Conservation (phyloP, 1,140 invertebrate species). For the Bombus terrestris region DNA sequence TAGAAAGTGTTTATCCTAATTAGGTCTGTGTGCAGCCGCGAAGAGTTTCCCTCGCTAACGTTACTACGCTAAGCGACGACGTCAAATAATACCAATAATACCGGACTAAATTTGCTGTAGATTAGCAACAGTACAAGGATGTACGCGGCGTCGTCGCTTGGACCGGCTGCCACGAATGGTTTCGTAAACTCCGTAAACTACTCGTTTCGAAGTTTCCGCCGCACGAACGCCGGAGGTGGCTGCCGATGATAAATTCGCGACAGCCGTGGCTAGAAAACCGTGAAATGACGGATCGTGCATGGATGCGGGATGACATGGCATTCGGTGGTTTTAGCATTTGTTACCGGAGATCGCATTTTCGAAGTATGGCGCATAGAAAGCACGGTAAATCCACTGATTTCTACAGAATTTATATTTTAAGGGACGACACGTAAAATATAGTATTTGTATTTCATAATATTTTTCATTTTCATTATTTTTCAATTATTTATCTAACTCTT, state of each 20-base stretch:
- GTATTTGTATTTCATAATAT: background rate
- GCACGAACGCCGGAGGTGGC: background rate
- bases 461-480: background rate
- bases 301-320: background rate
- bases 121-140: conserved; percentile 2
- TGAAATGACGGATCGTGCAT: conserved; percentile 11
- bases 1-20: conserved; percentile 14
- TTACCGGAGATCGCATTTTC: background rate
- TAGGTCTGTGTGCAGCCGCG: background rate
- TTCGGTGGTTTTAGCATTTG: background rate
- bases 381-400: background rate
- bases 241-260: conserved; percentile 18
- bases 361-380: background rate
- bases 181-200: conserved; percentile 35
- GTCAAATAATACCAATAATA: conserved; percentile 31
- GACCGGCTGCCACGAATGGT: conserved; percentile 5
- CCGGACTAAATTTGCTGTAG: conserved; percentile 3
- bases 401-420: too few species aligned
- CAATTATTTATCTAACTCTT: too few species aligned
- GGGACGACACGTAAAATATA: background rate
- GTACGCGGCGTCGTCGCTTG: background rate
- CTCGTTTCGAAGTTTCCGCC: conserved; percentile 38
- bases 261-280: conserved; percentile 13
- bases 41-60: background rate
- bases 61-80: background rate